A percentile compares a stretch with the other conserved stretches of the same genome.
Evolutionary conservation across 1,140 invertebrate species (phyloP).

Genomic region (Dreissena rostriformis): DNA sequence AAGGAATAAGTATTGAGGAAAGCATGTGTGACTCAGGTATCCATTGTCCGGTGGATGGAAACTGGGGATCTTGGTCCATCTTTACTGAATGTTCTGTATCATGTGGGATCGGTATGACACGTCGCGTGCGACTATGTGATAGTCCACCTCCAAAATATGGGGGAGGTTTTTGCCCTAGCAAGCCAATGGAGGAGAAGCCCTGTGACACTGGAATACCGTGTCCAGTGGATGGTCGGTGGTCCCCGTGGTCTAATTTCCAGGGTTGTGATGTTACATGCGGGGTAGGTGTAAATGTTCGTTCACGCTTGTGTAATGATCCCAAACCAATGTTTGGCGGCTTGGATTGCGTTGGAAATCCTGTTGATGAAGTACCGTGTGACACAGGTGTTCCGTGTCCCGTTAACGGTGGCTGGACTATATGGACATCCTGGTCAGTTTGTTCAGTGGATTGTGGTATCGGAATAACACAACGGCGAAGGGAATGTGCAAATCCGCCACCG

Average conservation of each 20-base stretch:
- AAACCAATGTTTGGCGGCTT: constrained; percentile 74
- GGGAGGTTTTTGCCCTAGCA: constrained; percentile 66
- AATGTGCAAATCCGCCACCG: constrained; percentile 65
- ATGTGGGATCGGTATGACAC: constrained; percentile 68
- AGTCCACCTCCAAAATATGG: constrained; percentile 66
- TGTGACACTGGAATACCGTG: constrained; percentile 32
- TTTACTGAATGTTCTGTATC: constrained; percentile 61
- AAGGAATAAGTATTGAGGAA: constrained; percentile 46
- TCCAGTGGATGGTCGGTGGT: constrained; percentile 73
- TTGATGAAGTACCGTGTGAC: constrained; percentile 67
- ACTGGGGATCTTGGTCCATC: constrained; percentile 40
- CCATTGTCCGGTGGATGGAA: constrained; percentile 56
- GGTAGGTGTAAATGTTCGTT: constrained; percentile 56
- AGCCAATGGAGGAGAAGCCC: constrained; percentile 9
- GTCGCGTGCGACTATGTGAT: constrained; percentile 63
- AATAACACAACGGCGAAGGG: constrained; percentile 40
- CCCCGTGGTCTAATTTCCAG: constrained; percentile 72
- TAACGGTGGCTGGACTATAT: constrained; percentile 71
- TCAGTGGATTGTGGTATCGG: constrained; percentile 59
- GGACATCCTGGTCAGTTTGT: constrained; percentile 64
- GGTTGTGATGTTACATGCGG: constrained; percentile 72
- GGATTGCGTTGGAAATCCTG: constrained; percentile 66
- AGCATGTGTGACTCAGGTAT: constrained; percentile 45
- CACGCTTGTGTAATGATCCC: constrained; percentile 71
- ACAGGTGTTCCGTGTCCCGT: constrained; percentile 75